These are phyloP conservation scores for Dyspetes luteomarginatus DNA, from an alignment of 2,888 invertebrate genomes.

Conservation along the genomic window DNA sequence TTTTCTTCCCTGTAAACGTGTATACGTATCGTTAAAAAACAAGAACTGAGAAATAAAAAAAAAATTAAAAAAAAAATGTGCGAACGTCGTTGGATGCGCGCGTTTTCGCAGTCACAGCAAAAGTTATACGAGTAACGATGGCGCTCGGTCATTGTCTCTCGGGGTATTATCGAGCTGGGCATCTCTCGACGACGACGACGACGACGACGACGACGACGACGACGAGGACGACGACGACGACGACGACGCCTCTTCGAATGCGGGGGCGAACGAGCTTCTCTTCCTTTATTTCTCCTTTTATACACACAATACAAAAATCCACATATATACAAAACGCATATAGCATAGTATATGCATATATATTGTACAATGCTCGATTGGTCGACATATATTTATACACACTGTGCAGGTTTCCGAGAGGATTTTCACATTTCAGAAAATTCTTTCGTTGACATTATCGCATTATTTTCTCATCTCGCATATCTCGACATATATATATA, in stretches of 20 bases:
- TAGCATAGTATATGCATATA: neutral
- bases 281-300: constrained; percentile 56
- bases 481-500: constrained; percentile 54
- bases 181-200: constrained; percentile 76
- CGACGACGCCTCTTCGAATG: constrained; percentile 74
- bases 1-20: constrained; percentile 15
- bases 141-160: constrained; percentile 79
- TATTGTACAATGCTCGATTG: constrained; percentile 7
- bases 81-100: constrained; percentile 64
- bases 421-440: constrained; percentile 7
- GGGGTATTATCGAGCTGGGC: constrained; percentile 77
- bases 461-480: constrained; percentile 28
- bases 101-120: constrained; percentile 66
- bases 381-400: neutral
- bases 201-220: constrained; percentile 67
- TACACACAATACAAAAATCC: constrained; percentile 38
- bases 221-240: neutral
- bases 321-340: neutral
- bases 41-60: neutral
- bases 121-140: constrained; percentile 75
- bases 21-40: constrained; percentile 3
- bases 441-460: neutral
- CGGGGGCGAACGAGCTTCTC: constrained; percentile 76
- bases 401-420: constrained; percentile 6
- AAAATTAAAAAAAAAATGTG: constrained; percentile 25